Conservation (phyloP, 2,888 invertebrate genomes). For the Caenorhabditis panamensis region DNA sequence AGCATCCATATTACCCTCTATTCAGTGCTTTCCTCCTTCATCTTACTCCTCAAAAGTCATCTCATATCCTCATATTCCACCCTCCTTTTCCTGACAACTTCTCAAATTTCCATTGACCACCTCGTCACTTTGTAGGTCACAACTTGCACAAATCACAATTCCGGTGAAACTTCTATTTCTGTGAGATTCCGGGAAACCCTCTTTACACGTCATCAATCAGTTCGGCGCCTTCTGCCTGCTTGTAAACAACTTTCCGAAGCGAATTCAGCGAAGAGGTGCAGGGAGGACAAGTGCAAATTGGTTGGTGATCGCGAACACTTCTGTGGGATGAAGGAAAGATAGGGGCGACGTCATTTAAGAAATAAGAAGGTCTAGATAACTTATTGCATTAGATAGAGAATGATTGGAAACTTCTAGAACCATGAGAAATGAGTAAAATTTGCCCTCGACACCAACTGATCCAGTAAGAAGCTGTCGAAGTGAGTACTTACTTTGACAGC, state of each 20-base stretch:
- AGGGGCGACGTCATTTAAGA: constrained; percentile 11
- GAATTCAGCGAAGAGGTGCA: constrained; percentile 39
- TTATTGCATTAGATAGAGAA: too few relatives aligned
- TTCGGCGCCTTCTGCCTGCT: constrained; percentile 22
- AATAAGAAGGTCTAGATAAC: not conserved
- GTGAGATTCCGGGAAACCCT: not conserved
- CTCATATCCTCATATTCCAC: not conserved
- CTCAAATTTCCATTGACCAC: constrained; percentile 10
- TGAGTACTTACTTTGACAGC: too few relatives aligned
- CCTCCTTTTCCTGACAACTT: constrained; percentile 8
- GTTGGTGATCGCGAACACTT: constrained; percentile 22
- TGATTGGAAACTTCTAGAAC: too few relatives aligned
- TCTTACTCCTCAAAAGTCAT: not conserved
- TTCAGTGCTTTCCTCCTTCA: not conserved
- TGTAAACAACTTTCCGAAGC: not conserved
- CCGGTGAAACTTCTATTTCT: not conserved
- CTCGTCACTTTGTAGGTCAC: constrained; percentile 2
- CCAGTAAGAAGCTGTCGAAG: too few relatives aligned
- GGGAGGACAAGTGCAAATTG: constrained; percentile 18
- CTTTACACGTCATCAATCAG: constrained; percentile 13
- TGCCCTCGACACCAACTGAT: too few relatives aligned
- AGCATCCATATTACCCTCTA: too few relatives aligned
- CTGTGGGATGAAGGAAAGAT: too few relatives aligned
- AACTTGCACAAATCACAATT: constrained; percentile 18
- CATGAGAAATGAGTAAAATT: too few relatives aligned